Base-by-base conservation (phyloP, 2,888 invertebrate species). In the Hydrotaea cyrtoneurina region DNA sequence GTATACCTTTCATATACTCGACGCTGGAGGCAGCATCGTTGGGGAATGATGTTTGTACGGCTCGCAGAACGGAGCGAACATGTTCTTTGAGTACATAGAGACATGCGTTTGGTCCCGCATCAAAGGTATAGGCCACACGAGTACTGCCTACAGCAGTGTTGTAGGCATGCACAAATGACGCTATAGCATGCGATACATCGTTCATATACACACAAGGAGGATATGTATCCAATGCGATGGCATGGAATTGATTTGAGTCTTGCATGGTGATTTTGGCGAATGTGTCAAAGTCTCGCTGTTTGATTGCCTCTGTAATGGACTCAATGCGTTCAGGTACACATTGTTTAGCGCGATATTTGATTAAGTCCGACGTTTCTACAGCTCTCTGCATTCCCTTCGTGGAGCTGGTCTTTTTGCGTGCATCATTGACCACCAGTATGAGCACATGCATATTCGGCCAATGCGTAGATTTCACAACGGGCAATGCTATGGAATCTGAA, bases 171-270 rank as follows among this genome's bases (percentile, higher is more conserved):
- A 99, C 94, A 81, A 98, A 93, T 82, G 96, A 93, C 4, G 96
- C 94, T 77, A 99, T 95, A 26, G 94, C 93, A 91, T 96, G 95
- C 0, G 99, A 99, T 0, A 95, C 94, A 89, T 98, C 96, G 89
- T 96, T 98, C 95, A 99, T 95, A 91, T 99, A 99, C 15, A 95
- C 93, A 91, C 96, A 96, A 0, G 99, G 99, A 21, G 99, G 99
- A 93, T 95, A 98, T 0, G 99, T 97, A 91, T 99, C 99, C 84
- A 98, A 93, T 89, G 97, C 97, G 31, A 97, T 94, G 0, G 98
- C 98, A 93, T 99, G 99, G 89, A 99, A 96, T 91, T 98, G 97
- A 93, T 99, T 99, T 83, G 98, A 98, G 89, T 99, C 99, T 92
- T 95, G 95, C 97, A 99, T 99, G 0, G 98, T 98, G 23, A 99